These are phyloP conservation scores for Spea multiplicata DNA, from an alignment of 2,113 vertebrate genomes.

Conservation along the genomic window DNA sequence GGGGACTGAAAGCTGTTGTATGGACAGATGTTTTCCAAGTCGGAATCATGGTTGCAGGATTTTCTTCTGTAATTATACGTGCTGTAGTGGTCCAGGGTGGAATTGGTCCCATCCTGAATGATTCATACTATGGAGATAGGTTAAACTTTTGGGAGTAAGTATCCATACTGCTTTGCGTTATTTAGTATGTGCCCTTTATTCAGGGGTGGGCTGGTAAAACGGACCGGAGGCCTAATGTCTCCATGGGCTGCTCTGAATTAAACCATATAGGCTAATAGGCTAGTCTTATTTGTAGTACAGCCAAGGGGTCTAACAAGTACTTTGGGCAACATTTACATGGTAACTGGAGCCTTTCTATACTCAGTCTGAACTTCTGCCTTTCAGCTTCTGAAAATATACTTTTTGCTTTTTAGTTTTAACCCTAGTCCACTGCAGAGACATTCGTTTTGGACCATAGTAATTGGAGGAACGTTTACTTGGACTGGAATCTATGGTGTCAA, in stretches of 20 bases:
- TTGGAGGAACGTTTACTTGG: conserved; percentile 89
- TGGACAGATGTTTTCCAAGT: conserved; percentile 92
- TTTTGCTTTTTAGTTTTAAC: conserved; percentile 74
- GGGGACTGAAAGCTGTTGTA: conserved; percentile 87
- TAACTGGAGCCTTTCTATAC: too few relatives aligned
- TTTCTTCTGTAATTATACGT: conserved; percentile 77
- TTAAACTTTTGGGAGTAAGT: conserved; percentile 88
- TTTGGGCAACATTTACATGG: too few relatives aligned
- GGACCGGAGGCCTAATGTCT: too few relatives aligned
- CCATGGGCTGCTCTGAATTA: too few relatives aligned
- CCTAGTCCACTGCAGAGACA: conserved; percentile 83
- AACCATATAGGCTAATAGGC: too few relatives aligned
- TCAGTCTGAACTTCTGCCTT: not conserved
- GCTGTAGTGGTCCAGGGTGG: conserved; percentile 72
- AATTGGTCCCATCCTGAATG: conserved; percentile 67
- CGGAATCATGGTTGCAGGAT: conserved; percentile 83
- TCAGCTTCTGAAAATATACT: conserved; percentile 18
- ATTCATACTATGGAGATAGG: conserved; percentile 76
- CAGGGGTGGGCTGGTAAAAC: too few relatives aligned
- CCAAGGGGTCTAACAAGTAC: too few relatives aligned
- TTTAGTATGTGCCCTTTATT: not conserved
- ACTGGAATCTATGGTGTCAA: conserved; percentile 83
- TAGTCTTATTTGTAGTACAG: too few relatives aligned
- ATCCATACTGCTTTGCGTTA: not conserved
- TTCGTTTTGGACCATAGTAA: conserved; percentile 87